phyloP scores from a whole-genome alignment of 2,888 invertebrate species.

The Spialia ferax region DNA sequence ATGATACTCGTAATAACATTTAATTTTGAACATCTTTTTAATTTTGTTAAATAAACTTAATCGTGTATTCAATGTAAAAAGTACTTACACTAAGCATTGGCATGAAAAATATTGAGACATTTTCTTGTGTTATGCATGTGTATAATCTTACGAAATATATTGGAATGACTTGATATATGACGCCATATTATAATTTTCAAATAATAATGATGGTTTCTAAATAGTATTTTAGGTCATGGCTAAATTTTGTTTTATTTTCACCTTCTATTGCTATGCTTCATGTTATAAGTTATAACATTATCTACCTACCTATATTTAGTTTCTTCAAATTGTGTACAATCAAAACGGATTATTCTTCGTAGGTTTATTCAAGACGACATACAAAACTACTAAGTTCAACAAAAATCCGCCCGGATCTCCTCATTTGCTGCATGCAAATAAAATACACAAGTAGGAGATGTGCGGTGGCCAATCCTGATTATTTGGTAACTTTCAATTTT shows the following conservation, averaged over 20 bases:
- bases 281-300: conserved; percentile 20
- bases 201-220: not conserved
- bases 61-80: not conserved
- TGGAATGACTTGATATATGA: too few relatives aligned
- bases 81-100: not conserved
- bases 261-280: conserved; percentile 26
- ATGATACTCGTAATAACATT: too few relatives aligned
- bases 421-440: conserved; percentile 83
- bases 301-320: conserved; percentile 12
- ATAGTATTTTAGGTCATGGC: conserved; percentile 6
- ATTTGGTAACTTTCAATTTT: conserved; percentile 57
- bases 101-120: conserved; percentile 1
- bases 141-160: not conserved
- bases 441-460: conserved; percentile 79
- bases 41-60: too few relatives aligned
- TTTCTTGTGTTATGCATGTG: not conserved
- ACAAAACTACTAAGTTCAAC: conserved; percentile 77
- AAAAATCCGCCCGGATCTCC: conserved; percentile 80
- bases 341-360: conserved; percentile 68
- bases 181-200: too few relatives aligned
- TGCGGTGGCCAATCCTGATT: conserved; percentile 58
- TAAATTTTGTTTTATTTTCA: conserved; percentile 11
- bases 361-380: conserved; percentile 77
- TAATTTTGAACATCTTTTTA: too few relatives aligned
- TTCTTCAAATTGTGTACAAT: conserved; percentile 40